Percentiles rank a stretch among this genome's conserved stretches.
These are phyloP conservation scores for Unio pictorum DNA, from an alignment of 2,888 invertebrate species.

Conservation along the genomic window DNA sequence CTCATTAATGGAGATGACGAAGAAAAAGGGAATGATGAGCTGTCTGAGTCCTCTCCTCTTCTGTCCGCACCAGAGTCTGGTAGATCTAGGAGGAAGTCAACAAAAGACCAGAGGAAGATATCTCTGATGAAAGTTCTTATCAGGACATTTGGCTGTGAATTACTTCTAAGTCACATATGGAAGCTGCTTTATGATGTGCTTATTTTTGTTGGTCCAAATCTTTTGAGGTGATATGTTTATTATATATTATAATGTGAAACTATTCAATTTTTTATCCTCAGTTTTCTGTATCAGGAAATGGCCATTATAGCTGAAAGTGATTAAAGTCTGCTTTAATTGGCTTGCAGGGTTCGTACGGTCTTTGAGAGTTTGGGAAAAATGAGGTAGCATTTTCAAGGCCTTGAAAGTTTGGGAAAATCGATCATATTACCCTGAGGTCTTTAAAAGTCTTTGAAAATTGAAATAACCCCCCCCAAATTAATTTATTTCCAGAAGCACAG, in stretches of 20 bases:
- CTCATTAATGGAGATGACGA: slow-evolving; percentile 5
- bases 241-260: neutral
- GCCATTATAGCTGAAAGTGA: neutral
- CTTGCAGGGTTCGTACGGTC: too few relatives aligned
- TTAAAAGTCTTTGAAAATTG: too few relatives aligned
- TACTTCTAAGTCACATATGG: slow-evolving; percentile 54
- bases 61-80: neutral
- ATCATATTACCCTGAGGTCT: too few relatives aligned
- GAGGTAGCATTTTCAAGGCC: too few relatives aligned
- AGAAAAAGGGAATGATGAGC: slow-evolving; percentile 3
- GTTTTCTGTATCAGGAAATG: too few relatives aligned
- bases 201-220: slow-evolving; percentile 46
- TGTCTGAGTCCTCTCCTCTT: slow-evolving; percentile 65
- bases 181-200: slow-evolving; percentile 55
- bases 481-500: too few relatives aligned
- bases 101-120: slow-evolving; percentile 22
- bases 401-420: too few relatives aligned
- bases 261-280: neutral
- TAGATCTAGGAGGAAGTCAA: slow-evolving; percentile 2
- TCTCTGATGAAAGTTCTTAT: slow-evolving; percentile 50
- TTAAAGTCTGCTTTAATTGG: neutral
- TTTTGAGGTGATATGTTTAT: slow-evolving; percentile 28
- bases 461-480: too few relatives aligned
- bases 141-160: slow-evolving; percentile 55
- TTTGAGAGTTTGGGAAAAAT: too few relatives aligned